Evolutionary conservation across 2,888 invertebrate species (phyloP), one percentile per base, ranked within the genome.

Genomic region (Acrobasis suavella): DNA sequence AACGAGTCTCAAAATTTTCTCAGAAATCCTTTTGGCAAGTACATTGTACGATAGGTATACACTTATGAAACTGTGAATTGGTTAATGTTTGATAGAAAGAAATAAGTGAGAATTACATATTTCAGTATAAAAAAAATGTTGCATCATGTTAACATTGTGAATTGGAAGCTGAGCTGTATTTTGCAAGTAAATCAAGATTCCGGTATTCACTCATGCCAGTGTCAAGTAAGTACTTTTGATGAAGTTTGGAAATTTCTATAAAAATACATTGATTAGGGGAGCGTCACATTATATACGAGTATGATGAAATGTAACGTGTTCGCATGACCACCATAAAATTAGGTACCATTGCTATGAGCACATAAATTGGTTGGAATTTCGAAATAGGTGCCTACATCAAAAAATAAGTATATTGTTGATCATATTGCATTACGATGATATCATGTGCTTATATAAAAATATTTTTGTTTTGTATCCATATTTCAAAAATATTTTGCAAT

Each of bases 161-260:
- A 52, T 38, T 51, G 22, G 60, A 60, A 49, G 46, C 62, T 16
- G 16, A 38, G 55, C 55, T 55, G 32, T 50, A 16, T 37, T 55
- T 37, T 55, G 50, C 38, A 66, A 68, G 67, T 62, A 67, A 68
- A 72, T 71, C 77, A 81, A 73, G 79, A 81, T 81, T 82, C 80
- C 80, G 80, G 73, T 65, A 65, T 65, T 69, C 70, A 72, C 67
- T 68, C 67, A 67, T 72, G 69, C 75, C 72, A 74, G 72, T 68
- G 65, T 74, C 71, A 77, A 81, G 83, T 83, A 85, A 84, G 84
- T 86, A 85, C 76, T 75, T 73, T 72, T 73, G 73, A 74, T 73
- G 76, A 46, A n/a, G 46, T 76, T 78, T 74, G 68, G 68, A 70
- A 74, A 72, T 62, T 69, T 65, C 64, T 63, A 69, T 76, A 72